These are phyloP conservation scores for Tenrec ecaudatus DNA, from an alignment of 2,113 vertebrate species.

Conservation along the genomic window DNA sequence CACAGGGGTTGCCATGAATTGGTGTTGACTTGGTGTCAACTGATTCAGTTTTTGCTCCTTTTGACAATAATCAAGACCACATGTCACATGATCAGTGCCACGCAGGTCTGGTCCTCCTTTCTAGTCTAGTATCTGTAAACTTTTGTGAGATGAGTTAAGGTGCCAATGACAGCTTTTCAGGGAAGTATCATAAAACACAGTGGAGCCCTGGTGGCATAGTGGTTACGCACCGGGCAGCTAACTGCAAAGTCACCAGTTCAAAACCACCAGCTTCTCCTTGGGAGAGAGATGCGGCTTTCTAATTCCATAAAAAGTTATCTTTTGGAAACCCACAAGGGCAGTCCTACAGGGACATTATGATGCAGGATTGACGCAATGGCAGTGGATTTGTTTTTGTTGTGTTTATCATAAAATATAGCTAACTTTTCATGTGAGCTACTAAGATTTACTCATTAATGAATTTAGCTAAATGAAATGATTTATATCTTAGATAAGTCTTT, in stretches of 20 bases:
- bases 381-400: no score
- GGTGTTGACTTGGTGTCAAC: not conserved
- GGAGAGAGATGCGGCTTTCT: no score
- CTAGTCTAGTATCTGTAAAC: constrained; percentile 5
- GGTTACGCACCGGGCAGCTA: no score
- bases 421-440: not conserved
- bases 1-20: not conserved
- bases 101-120: not conserved
- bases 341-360: no score
- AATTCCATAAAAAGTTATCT: no score
- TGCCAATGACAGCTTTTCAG: not conserved
- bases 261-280: no score
- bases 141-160: not conserved
- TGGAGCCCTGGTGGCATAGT: no score
- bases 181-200: not conserved
- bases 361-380: no score
- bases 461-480: not conserved
- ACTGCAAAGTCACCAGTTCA: no score
- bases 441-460: not conserved
- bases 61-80: not conserved
- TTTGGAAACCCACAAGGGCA: no score
- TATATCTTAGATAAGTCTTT: not conserved
- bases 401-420: not conserved
- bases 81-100: not conserved
- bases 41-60: not conserved